phyloP scores from a whole-genome alignment of 2,113 vertebrate species.

The Lagopus leucura region DNA sequence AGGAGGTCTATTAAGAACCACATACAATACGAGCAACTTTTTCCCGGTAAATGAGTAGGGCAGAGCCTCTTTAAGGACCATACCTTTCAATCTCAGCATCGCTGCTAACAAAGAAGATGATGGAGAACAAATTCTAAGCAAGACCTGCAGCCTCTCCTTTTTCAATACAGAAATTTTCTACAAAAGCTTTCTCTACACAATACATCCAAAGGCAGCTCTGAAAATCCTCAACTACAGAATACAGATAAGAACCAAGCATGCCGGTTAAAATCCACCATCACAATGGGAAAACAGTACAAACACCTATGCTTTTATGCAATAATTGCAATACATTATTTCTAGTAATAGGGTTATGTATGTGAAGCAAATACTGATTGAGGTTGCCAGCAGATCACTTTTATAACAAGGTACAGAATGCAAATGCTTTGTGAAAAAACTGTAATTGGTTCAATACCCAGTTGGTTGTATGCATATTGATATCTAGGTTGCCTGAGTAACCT shows the following conservation, averaged over 20 bases:
- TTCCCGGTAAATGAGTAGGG: not conserved
- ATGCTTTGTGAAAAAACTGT: conserved; percentile 32
- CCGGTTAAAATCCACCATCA: not conserved
- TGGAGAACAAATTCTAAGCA: not conserved
- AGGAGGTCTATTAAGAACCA: not conserved
- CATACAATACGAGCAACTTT: not conserved
- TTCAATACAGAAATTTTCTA: not conserved
- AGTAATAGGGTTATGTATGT: not conserved
- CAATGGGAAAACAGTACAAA: not conserved
- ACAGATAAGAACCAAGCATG: not conserved
- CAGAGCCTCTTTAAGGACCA: not conserved
- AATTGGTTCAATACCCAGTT: conserved; percentile 25
- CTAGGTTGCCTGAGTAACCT: conserved; percentile 44
- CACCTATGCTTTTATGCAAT: not conserved
- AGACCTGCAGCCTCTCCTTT: not conserved
- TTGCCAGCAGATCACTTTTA: conserved; percentile 24
- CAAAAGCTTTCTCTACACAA: conserved; percentile 6
- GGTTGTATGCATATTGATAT: not conserved
- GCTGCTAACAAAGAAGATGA: not conserved
- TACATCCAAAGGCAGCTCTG: not conserved
- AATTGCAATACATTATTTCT: conserved; percentile 18
- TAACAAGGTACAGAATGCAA: conserved; percentile 19
- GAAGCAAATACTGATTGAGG: conserved; percentile 2
- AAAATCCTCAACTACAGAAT: not conserved
- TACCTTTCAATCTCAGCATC: not conserved